These are phyloP conservation scores for Epistrophe grossulariae DNA, from an alignment of 2,888 invertebrate genomes.

Conservation along the genomic window DNA sequence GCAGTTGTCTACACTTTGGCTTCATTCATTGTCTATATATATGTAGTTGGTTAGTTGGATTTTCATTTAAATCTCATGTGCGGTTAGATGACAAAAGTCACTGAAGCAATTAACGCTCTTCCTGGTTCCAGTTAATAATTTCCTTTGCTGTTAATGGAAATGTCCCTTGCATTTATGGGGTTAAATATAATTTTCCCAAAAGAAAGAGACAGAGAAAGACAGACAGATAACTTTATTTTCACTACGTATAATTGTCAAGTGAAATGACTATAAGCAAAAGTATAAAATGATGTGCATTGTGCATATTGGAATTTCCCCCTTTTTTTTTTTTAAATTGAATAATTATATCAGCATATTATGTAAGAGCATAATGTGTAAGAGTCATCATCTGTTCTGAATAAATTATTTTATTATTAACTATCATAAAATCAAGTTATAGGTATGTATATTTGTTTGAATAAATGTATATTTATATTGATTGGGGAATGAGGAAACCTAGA, in stretches of 20 bases:
- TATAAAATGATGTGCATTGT: background rate
- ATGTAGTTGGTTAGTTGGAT: conserved; percentile 61
- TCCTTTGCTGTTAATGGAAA: conserved; percentile 74
- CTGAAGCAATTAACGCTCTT: conserved; percentile 74
- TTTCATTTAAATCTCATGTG: conserved; percentile 73
- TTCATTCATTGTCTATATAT: conserved; percentile 26
- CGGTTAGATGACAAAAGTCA: conserved; percentile 74
- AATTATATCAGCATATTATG: conserved; percentile 4
- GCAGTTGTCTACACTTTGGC: conserved; percentile 29
- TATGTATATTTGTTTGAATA: conserved; percentile 5
- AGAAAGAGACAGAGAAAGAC: background rate
- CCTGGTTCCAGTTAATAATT: conserved; percentile 74
- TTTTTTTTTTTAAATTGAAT: background rate
- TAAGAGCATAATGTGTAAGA: no score
- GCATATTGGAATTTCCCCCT: conserved; percentile 1
- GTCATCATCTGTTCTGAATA: conserved; percentile 29
- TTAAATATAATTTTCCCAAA: conserved; percentile 11
- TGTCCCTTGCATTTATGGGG: conserved; percentile 32
- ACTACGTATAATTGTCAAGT: background rate
- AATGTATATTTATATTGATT: conserved; percentile 1
- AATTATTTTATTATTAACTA: conserved; percentile 3
- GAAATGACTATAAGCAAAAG: background rate
- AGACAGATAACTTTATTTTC: background rate
- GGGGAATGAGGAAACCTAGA: background rate
- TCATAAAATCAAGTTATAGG: background rate